Conservation (phyloP, 2,888 invertebrate genomes). For the Phortica magna region DNA sequence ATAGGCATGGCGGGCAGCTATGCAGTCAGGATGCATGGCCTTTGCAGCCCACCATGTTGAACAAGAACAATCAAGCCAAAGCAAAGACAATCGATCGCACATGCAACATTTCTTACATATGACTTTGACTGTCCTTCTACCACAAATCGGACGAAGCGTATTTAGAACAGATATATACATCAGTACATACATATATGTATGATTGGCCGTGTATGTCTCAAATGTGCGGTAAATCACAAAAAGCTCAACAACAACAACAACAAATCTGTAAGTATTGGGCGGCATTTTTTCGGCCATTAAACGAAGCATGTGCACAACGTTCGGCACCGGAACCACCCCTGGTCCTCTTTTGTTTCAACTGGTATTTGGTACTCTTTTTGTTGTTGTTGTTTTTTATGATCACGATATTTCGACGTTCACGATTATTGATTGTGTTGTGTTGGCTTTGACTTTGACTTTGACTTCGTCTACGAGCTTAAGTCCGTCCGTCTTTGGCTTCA, state of each 20-base stretch:
- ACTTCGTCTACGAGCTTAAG: background rate
- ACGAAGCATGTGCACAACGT: background rate
- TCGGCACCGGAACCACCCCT: slow-evolving; percentile 15
- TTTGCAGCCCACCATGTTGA: slow-evolving; percentile 63
- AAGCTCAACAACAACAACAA: slow-evolving; percentile 43
- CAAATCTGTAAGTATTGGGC: slow-evolving; percentile 11
- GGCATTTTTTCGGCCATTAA: slow-evolving; percentile 1
- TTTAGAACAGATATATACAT: no score
- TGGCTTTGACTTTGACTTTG: background rate
- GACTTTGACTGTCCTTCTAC: no score
- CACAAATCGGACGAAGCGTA: no score
- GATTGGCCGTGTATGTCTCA: no score
- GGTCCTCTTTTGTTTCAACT: slow-evolving; percentile 5
- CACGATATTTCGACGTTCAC: slow-evolving; percentile 15
- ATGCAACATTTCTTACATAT: background rate
- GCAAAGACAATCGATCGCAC: slow-evolving; percentile 44
- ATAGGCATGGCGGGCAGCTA: no score
- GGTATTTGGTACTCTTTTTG: background rate
- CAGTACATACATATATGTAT: no score
- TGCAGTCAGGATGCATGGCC: no score
- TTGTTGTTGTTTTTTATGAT: background rate
- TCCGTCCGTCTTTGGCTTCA: background rate
- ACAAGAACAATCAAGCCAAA: slow-evolving; percentile 44
- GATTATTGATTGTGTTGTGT: slow-evolving; percentile 15
- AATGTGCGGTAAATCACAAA: slow-evolving; percentile 69